Percentiles rank a stretch among this genome's conserved stretches.
phyloP scores from a whole-genome alignment of 2,888 invertebrate species.

The Phortica okadai region DNA sequence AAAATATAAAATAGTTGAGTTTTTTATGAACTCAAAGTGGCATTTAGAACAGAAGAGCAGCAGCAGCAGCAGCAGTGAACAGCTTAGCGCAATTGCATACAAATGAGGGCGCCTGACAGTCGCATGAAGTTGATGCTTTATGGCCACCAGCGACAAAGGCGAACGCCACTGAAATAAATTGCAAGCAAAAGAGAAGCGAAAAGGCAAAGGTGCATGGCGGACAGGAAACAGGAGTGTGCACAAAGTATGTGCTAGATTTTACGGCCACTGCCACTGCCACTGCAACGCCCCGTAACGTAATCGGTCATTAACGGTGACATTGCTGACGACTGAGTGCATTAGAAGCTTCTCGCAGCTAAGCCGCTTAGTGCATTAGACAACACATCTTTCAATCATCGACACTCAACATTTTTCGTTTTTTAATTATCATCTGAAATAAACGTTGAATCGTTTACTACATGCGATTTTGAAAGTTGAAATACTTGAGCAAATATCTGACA shows the following conservation, averaged over 20 bases:
- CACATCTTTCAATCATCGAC: background rate
- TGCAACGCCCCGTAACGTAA: too few species aligned
- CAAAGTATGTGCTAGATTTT: too few species aligned
- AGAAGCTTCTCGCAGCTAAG: background rate
- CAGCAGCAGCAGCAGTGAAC: background rate
- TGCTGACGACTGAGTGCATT: conserved; percentile 18
- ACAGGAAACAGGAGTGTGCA: too few species aligned
- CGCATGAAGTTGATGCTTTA: conserved; percentile 3
- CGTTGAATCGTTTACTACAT: conserved; percentile 30
- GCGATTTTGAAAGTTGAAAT: conserved; percentile 69
- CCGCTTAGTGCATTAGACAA: background rate
- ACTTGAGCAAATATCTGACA: conserved; percentile 57
- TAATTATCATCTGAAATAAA: conserved; percentile 54
- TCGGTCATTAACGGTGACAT: conserved; percentile 9
- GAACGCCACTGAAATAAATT: too few species aligned
- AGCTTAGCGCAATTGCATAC: background rate
- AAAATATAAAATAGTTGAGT: conserved; percentile 4
- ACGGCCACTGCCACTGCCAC: too few species aligned
- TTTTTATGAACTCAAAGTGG: background rate
- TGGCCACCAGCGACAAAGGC: background rate
- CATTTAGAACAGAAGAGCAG: background rate
- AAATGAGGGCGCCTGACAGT: conserved; percentile 7
- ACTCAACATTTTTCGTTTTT: conserved; percentile 30
- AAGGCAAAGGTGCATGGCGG: background rate
- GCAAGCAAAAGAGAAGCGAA: background rate